Percentiles rank a stretch among this genome's conserved stretches.
These are phyloP conservation scores for Heliothis peltigera DNA, from an alignment of 2,888 invertebrate species.

Conservation along the genomic window DNA sequence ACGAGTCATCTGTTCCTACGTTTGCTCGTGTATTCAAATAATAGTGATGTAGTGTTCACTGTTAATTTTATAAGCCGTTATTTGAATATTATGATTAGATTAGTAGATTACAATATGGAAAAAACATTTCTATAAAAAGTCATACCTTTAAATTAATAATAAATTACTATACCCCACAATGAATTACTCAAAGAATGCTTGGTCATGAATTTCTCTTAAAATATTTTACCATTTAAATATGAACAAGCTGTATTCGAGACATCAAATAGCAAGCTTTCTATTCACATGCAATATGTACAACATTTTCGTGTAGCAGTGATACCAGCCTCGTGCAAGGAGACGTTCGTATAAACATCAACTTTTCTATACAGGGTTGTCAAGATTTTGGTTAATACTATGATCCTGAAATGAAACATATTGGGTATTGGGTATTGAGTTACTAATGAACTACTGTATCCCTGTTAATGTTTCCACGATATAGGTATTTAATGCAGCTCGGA, in stretches of 20 bases:
- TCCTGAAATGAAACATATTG: too few relatives aligned
- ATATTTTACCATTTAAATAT: conserved; percentile 6
- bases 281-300: conserved; percentile 35
- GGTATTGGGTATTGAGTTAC: conserved; percentile 56
- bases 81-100: too few relatives aligned
- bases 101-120: too few relatives aligned
- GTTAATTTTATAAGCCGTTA: too few relatives aligned
- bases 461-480: conserved; percentile 1
- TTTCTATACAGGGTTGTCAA: conserved; percentile 5
- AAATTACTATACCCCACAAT: too few relatives aligned
- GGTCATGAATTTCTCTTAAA: conserved; percentile 1
- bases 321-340: conserved; percentile 21
- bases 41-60: background rate
- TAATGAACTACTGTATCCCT: conserved; percentile 44
- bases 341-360: conserved; percentile 18
- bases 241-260: conserved; percentile 1
- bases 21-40: conserved; percentile 17
- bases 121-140: too few relatives aligned
- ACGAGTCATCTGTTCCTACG: conserved; percentile 40
- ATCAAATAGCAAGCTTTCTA: conserved; percentile 17
- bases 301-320: conserved; percentile 26
- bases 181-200: too few relatives aligned
- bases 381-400: background rate
- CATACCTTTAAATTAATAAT: too few relatives aligned
- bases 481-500: background rate